Conservation (phyloP, 1,140 invertebrate genomes). For the Piezodorus guildinii region DNA sequence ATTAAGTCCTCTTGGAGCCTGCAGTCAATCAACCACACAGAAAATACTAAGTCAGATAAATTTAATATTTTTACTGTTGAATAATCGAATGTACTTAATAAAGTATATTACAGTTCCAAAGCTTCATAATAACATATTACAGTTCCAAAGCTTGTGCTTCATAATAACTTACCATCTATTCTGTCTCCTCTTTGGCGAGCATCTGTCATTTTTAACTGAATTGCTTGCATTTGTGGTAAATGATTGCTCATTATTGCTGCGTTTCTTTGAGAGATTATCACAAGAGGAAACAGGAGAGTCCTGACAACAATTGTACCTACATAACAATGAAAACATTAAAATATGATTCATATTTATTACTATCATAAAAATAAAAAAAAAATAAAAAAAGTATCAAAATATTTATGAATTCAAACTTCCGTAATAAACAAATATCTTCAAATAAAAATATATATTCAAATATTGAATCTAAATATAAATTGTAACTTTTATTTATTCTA, state of each 20-base stretch:
- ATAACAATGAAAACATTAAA: constrained; percentile 14
- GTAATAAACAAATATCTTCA: constrained; percentile 7
- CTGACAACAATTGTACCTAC: constrained; percentile 66
- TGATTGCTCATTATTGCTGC: constrained; percentile 65
- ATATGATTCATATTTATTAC: constrained; percentile 1
- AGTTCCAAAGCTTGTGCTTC: no score
- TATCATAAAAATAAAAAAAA: constrained; percentile 1
- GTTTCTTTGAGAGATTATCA: constrained; percentile 66
- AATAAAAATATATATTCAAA: neutral
- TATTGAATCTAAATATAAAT: no score
- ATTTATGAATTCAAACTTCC: no score
- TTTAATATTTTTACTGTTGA: no score
- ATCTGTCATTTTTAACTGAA: constrained; percentile 62
- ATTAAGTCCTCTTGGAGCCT: no score
- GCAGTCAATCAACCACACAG: no score
- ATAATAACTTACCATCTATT: constrained; percentile 46
- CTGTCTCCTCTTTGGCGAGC: constrained; percentile 67
- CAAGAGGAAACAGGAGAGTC: constrained; percentile 65
- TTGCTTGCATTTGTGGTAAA: constrained; percentile 61
- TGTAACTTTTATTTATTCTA: no score
- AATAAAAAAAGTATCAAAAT: no score
- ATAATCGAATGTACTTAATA: no score
- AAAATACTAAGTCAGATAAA: no score
- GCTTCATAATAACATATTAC: no score
- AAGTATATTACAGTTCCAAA: no score